Evolutionary conservation across 2,113 vertebrate species (phyloP), one percentile per base, ranked within the genome.

Genomic region (Piaya cayana): DNA sequence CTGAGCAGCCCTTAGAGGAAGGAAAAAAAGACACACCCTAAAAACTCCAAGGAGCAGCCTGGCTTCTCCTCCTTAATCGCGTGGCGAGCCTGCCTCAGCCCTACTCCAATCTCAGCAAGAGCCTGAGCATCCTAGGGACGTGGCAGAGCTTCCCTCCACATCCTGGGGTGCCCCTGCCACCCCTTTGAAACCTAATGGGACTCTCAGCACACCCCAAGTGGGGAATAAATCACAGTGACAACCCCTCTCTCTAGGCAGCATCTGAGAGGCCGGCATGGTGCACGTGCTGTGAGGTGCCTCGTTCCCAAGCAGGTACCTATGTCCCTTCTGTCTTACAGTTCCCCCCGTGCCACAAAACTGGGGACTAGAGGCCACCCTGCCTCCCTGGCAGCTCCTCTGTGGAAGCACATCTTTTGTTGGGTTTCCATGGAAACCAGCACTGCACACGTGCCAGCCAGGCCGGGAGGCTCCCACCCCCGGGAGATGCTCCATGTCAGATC

Each of bases 351-450:
- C 50, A 53, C 72, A 5, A 1, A 69, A 11, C 11, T 6, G 1
- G 74, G 74, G 67, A 74, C 67, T 22, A 92, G 82, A 75, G 90
- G 84, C 81, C 68, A 85, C 74, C 50, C 89, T 65, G 82, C 91
- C 80, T 97, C 34, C 3, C 94, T 71, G 96, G 83, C 21, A 25
- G 83, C 74, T 80, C 74, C 91, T 65, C 74, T 74, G 77, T 88
- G 93, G 84, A 93, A 94, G 91, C 70, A 93, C 95, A 93, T 86
- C 89, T 68, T 93, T 90, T 80, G 79, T 97, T 95, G 94, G 19
- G 97, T 98, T 97, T 94, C 98, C 95, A 95, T 96, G 96, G 98
- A 83, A 97, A 98, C 98, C 85, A 50, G 88, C 91, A 92, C 58
- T 26, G 21, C 67, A 58, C 84, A 92, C 45, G 67, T 84, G 96